Evolutionary conservation across 2,113 vertebrate genomes (phyloP).

Genomic region (Formicarius rufipectus): DNA sequence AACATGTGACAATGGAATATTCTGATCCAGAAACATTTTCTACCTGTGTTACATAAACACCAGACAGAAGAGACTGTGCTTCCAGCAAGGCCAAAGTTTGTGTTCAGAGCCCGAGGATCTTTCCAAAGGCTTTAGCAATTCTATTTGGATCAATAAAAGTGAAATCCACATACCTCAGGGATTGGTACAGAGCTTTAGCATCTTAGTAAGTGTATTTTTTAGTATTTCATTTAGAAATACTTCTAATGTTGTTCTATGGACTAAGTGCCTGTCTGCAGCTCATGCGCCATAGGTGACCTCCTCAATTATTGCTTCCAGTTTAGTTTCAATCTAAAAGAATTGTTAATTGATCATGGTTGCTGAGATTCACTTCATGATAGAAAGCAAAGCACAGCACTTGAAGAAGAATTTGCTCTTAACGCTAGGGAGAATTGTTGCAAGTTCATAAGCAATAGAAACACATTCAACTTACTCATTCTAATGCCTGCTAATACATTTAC

Average conservation of each 20-base stretch:
- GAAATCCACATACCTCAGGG: background rate
- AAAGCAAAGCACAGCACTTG: background rate
- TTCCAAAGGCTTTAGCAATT: background rate
- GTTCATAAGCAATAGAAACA: background rate
- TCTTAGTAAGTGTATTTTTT: background rate
- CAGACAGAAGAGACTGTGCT: fast-evolving
- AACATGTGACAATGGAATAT: background rate
- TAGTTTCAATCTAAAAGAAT: background rate
- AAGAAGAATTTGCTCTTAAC: background rate
- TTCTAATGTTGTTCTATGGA: background rate
- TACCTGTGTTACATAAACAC: background rate
- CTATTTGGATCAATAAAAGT: background rate
- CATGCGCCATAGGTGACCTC: background rate
- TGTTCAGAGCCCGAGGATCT: background rate
- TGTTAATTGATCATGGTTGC: background rate
- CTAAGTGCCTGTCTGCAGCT: background rate
- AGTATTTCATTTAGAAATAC: background rate
- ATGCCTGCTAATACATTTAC: background rate
- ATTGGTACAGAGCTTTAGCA: background rate
- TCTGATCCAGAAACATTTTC: background rate
- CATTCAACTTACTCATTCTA: background rate
- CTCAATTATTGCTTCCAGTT: background rate
- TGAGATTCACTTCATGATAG: background rate
- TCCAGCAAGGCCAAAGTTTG: background rate
- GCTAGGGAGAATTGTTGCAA: background rate